Base-by-base conservation (phyloP, 2,888 invertebrate genomes). In the Microctonus brassicae region DNA sequence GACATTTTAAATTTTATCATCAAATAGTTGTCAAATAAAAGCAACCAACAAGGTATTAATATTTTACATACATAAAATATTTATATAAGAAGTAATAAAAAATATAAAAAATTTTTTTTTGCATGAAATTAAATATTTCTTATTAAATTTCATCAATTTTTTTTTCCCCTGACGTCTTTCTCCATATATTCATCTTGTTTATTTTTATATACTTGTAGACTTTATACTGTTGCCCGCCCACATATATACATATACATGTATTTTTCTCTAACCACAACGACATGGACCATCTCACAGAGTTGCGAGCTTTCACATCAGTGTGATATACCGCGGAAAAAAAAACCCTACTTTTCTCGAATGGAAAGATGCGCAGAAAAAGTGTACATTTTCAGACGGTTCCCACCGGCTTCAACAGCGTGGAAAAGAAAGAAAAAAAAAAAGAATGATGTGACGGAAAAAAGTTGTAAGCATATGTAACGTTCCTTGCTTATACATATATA, bases 321-420 rank as follows among this genome's bases (percentile, higher is more conserved):
- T 73, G 74, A 75, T 71, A 74, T 69, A 75, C 72, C 70, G 65
- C 70, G 42, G 64, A 57, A 68, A 69, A 75, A 57, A 68, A 69
- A 75, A 76, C 73, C 75, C 73, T 71, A 70, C 71, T 74, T 74
- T 72, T 73, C 73, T 71, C 36, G 67, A 76, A 77, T 71, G 69
- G 72, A 73, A 47, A 70, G 69, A 67, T 69, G 69, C 70, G 66
- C 67, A 65, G 61, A 55, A 52, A 72, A 76, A 73, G 73, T n/a
- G n/a, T 73, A 71, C 67, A 71, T 73, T 72, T 70, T 72, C 29
- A 68, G 58, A 72, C 65, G 65, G 47, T 65, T 58, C 65, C 60
- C 58, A 47, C 65, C 57, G 65, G 65, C 60, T 70, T 69, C 65
- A 57, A 2, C 34, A 42, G 57, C 24, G 55, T 39, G 1, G 70